Evolutionary conservation across 2,113 vertebrate species (phyloP).

Genomic region (Rhizomys pruinosus): DNA sequence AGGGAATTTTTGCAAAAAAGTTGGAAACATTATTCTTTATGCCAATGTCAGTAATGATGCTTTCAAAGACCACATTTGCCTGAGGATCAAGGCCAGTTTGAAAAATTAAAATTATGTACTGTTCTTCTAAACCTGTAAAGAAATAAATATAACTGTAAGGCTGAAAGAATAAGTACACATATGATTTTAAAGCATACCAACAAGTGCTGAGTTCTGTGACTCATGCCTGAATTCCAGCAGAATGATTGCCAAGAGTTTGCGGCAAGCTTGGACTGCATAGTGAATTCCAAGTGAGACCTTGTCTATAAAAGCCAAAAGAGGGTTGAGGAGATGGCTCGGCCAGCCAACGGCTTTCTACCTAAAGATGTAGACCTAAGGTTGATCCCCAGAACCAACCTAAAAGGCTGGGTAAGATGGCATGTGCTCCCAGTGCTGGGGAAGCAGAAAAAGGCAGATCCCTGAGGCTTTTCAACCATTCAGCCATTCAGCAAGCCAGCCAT

Average conservation of each 20-base stretch:
- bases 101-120: constrained; percentile 97
- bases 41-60: constrained; percentile 93
- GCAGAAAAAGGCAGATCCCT: not conserved
- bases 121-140: constrained; percentile 92
- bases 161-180: not conserved
- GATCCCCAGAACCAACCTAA: not conserved
- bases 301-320: not conserved
- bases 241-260: not conserved
- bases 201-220: not conserved
- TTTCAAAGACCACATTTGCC: constrained; percentile 93
- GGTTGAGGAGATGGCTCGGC: not conserved
- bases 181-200: not conserved
- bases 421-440: not conserved
- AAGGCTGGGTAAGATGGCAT: not conserved
- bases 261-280: not conserved
- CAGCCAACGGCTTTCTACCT: not conserved
- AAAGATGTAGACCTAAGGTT: not conserved
- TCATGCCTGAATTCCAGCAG: not conserved
- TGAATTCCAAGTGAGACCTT: not conserved
- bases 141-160: constrained; percentile 41
- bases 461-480: not conserved
- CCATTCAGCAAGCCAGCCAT: no score
- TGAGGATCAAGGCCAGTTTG: constrained; percentile 92
- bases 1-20: constrained; percentile 93
- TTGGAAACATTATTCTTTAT: constrained; percentile 89